These are phyloP conservation scores for Rhinichthys klamathensis DNA, from an alignment of 2,113 vertebrate species.

Conservation along the genomic window DNA sequence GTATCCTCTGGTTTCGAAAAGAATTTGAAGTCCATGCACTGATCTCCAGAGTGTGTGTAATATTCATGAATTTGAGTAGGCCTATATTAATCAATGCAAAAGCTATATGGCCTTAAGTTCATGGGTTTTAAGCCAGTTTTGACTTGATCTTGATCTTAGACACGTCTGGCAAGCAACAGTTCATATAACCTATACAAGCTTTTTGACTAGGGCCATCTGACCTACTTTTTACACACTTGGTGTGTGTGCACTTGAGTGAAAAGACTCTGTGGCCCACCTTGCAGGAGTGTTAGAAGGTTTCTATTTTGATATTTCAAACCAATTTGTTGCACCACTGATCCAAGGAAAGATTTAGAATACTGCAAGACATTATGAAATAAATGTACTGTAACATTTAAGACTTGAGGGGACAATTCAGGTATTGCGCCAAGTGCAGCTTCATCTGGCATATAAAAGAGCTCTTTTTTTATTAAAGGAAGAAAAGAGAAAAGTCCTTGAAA, in stretches of 20 bases:
- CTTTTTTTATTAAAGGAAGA: not conserved
- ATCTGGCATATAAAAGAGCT: not conserved
- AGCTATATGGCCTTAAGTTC: not conserved
- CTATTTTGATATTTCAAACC: not conserved
- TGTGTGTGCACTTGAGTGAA: not conserved
- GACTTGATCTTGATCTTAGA: conserved; percentile 1
- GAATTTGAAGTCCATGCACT: not conserved
- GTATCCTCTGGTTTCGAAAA: not conserved
- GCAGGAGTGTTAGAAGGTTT: not conserved
- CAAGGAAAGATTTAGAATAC: conserved; percentile 64
- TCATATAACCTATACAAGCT: not conserved
- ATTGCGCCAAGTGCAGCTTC: conserved; percentile 65
- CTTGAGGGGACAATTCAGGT: conserved; percentile 60
- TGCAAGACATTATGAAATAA: conserved; percentile 52
- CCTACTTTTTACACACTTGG: not conserved
- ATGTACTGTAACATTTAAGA: conserved; percentile 66
- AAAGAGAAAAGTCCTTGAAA: not conserved
- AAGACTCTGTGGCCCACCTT: not conserved
- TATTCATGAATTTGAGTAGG: not conserved
- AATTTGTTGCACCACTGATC: conserved; percentile 55
- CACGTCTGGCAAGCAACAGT: not conserved
- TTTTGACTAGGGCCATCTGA: conserved; percentile 1
- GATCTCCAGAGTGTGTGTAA: not conserved
- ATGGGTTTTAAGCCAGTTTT: not conserved
- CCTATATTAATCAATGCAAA: not conserved